Evolutionary conservation across 2,113 vertebrate species (phyloP).

Genomic region (Brachypodius melanocephalos): DNA sequence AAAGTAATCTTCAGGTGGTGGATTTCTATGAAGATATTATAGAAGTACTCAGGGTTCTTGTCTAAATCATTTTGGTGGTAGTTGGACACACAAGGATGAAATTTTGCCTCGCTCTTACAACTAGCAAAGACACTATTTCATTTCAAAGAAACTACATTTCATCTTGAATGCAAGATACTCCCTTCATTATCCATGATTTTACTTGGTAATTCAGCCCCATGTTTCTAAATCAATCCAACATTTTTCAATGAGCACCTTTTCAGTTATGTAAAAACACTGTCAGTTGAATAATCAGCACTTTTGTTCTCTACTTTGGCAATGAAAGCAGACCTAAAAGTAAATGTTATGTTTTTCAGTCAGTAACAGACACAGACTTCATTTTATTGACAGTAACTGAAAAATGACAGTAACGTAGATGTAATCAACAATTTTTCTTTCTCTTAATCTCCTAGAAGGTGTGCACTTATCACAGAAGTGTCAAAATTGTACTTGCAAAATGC

Average conservation of each 20-base stretch:
- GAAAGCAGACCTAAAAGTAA: background rate
- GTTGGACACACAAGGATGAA: background rate
- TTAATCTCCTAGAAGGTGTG: background rate
- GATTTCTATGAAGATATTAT: background rate
- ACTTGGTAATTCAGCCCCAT: background rate
- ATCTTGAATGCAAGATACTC: background rate
- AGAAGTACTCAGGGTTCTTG: background rate
- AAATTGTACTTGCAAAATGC: background rate
- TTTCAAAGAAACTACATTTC: background rate
- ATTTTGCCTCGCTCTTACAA: background rate
- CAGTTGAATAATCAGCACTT: conserved; percentile 25
- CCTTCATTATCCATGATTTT: conserved; percentile 16
- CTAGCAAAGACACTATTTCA: background rate
- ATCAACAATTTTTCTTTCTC: background rate
- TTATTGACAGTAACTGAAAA: background rate
- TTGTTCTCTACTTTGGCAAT: conserved; percentile 8
- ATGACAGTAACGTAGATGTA: background rate
- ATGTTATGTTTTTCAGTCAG: background rate
- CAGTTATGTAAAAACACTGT: background rate
- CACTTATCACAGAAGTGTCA: background rate
- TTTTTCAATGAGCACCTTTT: conserved; percentile 35
- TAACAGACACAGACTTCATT: background rate
- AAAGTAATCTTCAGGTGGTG: background rate
- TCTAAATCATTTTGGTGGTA: background rate
- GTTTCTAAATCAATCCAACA: background rate